These are phyloP conservation scores for Bagarius yarrelli DNA, from an alignment of 2,113 vertebrate genomes.

Conservation along the genomic window DNA sequence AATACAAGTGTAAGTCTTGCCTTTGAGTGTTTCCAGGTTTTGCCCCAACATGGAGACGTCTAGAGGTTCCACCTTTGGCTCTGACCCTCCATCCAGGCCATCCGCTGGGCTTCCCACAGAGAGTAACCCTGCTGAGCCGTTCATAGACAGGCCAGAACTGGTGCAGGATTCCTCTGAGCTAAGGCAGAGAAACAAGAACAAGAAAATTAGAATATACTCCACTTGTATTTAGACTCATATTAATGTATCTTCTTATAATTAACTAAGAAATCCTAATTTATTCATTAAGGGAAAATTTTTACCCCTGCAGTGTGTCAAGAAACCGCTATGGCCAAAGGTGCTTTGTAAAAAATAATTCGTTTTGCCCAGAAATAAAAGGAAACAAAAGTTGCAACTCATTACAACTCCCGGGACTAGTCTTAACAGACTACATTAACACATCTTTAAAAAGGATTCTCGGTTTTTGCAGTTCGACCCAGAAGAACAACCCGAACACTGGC, in stretches of 20 bases:
- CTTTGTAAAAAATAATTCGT: neutral
- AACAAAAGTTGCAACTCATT: neutral
- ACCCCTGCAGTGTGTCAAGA: neutral
- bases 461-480: constrained; percentile 25
- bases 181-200: neutral
- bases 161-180: constrained; percentile 60
- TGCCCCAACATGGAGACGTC: constrained; percentile 50
- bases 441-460: constrained; percentile 41
- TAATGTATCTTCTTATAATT: neutral
- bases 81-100: constrained; percentile 34
- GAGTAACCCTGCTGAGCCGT: constrained; percentile 55
- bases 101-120: neutral
- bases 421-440: constrained; percentile 41
- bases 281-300: neutral
- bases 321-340: neutral
- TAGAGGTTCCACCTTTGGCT: constrained; percentile 41
- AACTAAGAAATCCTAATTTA: neutral
- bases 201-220: neutral
- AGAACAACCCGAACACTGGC: constrained; percentile 27
- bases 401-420: constrained; percentile 19
- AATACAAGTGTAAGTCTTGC: constrained; percentile 41
- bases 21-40: constrained; percentile 57
- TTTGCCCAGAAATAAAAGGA: neutral
- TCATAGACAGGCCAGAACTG: constrained; percentile 31
- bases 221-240: neutral